Evolutionary conservation across 2,113 vertebrate genomes (phyloP).

Genomic region (Cynopterus brachyotis): DNA sequence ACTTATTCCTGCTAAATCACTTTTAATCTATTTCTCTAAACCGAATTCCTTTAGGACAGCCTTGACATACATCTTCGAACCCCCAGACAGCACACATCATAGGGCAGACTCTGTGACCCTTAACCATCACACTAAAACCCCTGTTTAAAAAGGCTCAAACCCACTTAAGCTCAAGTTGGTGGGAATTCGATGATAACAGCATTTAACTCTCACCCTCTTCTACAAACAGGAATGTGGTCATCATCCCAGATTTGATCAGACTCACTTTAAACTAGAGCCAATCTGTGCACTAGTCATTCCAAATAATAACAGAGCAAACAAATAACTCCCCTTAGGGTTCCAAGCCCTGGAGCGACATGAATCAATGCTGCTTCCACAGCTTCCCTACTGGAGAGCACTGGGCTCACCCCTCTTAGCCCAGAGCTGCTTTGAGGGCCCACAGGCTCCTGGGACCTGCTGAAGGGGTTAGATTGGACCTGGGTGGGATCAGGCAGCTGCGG

Average conservation of each 20-base stretch:
- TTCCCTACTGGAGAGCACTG: neutral
- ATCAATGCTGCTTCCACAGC: constrained; percentile 14
- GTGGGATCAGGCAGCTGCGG: neutral
- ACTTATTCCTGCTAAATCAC: neutral
- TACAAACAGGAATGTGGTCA: constrained; percentile 15
- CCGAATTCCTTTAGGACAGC: neutral
- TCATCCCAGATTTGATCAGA: constrained; percentile 55
- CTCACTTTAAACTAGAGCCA: constrained; percentile 68
- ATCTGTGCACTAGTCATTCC: constrained; percentile 44
- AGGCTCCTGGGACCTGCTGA: neutral
- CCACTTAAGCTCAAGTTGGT: neutral
- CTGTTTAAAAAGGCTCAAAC: neutral
- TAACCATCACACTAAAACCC: neutral
- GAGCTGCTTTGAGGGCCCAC: neutral
- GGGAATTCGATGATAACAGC: constrained; percentile 18
- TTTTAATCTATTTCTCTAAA: constrained; percentile 46
- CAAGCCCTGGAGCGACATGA: neutral
- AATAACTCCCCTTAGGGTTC: constrained; percentile 31
- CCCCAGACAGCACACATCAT: constrained; percentile 7
- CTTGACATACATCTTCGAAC: constrained; percentile 18
- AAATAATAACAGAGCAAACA: constrained; percentile 63
- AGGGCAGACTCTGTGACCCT: neutral
- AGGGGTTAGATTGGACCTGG: neutral
- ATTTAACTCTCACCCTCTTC: neutral
- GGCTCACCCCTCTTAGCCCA: neutral